These are phyloP conservation scores for Paralichthys olivaceus DNA, from an alignment of 2,113 vertebrate genomes.

Conservation along the genomic window DNA sequence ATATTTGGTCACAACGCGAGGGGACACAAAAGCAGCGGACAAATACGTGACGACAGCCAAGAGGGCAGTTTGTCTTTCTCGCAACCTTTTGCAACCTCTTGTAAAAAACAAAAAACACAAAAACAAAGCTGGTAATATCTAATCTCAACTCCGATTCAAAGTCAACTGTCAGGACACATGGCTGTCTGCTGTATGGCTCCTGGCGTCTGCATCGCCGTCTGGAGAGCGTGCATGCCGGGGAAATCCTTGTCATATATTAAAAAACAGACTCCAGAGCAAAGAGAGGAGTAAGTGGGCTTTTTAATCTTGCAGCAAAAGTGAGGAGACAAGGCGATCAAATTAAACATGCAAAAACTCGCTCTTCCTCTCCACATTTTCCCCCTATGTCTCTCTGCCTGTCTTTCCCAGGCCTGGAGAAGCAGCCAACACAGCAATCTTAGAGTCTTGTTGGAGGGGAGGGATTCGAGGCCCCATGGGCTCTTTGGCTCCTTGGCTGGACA, in stretches of 20 bases:
- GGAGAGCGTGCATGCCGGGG: constrained; percentile 36
- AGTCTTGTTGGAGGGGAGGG: background rate
- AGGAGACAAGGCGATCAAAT: constrained; percentile 63
- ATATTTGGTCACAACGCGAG: constrained; percentile 26
- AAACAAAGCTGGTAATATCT: constrained; percentile 78
- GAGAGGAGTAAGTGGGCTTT: constrained; percentile 64
- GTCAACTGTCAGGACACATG: constrained; percentile 89
- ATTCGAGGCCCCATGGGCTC: constrained; percentile 48
- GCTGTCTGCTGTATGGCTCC: constrained; percentile 75
- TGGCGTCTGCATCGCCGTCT: constrained; percentile 48
- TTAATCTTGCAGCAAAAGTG: constrained; percentile 72
- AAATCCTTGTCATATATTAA: constrained; percentile 51
- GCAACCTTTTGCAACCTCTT: constrained; percentile 80
- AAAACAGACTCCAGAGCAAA: constrained; percentile 38
- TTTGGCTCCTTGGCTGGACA: constrained; percentile 63
- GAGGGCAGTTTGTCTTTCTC: constrained; percentile 77
- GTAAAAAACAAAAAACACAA: constrained; percentile 50
- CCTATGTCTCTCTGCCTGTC: constrained; percentile 17
- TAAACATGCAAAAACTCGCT: constrained; percentile 66
- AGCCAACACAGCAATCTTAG: constrained; percentile 52
- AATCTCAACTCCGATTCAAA: constrained; percentile 83
- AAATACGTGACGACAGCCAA: constrained; percentile 69
- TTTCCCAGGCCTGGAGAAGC: constrained; percentile 34
- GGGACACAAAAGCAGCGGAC: constrained; percentile 38
- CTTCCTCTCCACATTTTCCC: background rate